phyloP scores from a whole-genome alignment of 2,797 vertebrate genomes.

The Forpus xanthops region DNA sequence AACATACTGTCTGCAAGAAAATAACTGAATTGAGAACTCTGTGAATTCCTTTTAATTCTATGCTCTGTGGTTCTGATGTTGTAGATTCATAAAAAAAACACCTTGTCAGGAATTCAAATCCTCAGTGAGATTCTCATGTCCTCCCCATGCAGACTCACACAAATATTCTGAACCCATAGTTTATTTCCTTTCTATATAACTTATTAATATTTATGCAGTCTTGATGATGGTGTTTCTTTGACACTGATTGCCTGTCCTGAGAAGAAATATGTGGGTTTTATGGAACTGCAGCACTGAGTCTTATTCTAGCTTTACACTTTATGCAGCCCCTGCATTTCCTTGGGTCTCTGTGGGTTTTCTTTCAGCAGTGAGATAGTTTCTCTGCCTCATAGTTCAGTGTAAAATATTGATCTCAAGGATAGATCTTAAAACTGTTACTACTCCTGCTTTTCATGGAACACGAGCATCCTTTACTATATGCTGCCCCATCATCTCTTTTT shows the following conservation, averaged over 20 bases:
- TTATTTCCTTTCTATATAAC: background rate
- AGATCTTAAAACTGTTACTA: slow-evolving; percentile 34
- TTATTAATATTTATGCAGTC: background rate
- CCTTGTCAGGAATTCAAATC: background rate
- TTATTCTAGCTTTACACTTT: slow-evolving; percentile 26
- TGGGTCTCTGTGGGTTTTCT: slow-evolving; percentile 24
- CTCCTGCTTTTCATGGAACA: background rate
- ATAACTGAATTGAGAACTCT: background rate
- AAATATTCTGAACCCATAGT: background rate
- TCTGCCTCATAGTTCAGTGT: background rate
- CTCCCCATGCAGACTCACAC: background rate
- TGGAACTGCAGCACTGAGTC: background rate
- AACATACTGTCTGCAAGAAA: background rate
- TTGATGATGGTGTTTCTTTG: background rate
- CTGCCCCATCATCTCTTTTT: background rate
- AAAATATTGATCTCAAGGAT: background rate
- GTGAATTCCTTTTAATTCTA: background rate
- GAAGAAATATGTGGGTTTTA: background rate
- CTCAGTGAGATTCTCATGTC: background rate
- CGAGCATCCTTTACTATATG: background rate
- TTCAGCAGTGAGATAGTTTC: background rate
- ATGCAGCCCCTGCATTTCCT: background rate
- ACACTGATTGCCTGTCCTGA: background rate
- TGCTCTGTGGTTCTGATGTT: background rate
- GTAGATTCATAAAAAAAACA: background rate